Evolutionary conservation across 1,140 invertebrate genomes (phyloP).

Genomic region (Trachelipus rathkii): DNA sequence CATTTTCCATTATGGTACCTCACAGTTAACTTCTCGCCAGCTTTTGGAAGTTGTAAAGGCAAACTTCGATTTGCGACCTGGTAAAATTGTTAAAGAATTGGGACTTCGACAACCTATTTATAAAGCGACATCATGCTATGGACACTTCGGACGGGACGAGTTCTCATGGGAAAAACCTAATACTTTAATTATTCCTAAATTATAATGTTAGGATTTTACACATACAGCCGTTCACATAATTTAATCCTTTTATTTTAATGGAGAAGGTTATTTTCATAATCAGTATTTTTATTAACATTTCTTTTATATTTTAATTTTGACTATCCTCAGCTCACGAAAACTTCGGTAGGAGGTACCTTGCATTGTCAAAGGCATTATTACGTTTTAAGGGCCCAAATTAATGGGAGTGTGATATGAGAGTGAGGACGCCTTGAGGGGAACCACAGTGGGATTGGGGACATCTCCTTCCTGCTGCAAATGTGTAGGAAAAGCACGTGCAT

Average conservation of each 20-base stretch:
- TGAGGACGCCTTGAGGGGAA: constrained; percentile 34
- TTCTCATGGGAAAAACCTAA: constrained; percentile 98
- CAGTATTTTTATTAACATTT: constrained; percentile 4
- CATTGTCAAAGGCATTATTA: not conserved
- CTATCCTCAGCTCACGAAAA: not conserved
- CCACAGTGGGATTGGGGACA: constrained; percentile 32
- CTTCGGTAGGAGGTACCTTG: not conserved
- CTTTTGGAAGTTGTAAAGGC: constrained; percentile 85
- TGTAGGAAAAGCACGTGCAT: constrained; percentile 45
- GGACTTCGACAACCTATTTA: constrained; percentile 94
- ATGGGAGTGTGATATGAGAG: constrained; percentile 17
- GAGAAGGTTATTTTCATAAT: not conserved
- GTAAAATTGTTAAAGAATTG: constrained; percentile 94
- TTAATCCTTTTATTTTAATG: not conserved
- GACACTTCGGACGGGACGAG: constrained; percentile 93
- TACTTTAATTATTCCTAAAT: constrained; percentile 60
- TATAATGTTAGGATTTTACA: constrained; percentile 20
- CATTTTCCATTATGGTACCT: constrained; percentile 95
- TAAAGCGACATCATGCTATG: constrained; percentile 93
- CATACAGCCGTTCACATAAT: not conserved
- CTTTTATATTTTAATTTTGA: not conserved
- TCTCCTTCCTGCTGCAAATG: constrained; percentile 51
- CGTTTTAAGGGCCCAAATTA: constrained; percentile 16
- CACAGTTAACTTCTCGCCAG: constrained; percentile 79
- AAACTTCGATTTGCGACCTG: constrained; percentile 97